Conservation (phyloP, 2,888 invertebrate genomes). For the Artemia sinica region DNA sequence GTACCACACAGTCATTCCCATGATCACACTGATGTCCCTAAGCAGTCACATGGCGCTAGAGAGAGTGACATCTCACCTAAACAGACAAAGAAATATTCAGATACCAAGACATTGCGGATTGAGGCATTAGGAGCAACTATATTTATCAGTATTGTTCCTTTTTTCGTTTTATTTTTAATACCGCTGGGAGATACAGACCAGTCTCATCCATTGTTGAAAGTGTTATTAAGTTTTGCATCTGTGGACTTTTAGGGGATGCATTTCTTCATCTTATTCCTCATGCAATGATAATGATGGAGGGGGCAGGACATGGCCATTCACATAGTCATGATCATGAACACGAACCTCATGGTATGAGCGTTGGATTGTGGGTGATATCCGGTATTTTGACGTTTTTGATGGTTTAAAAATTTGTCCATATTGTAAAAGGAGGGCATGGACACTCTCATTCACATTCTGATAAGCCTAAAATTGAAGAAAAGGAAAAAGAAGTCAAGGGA, state of each 20-base stretch:
- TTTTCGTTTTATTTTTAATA: conserved; percentile 75
- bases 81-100: conserved; percentile 19
- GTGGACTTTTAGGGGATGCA: conserved; percentile 90
- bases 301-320: conserved; percentile 36
- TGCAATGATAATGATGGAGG: conserved; percentile 45
- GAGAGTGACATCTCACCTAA: neutral
- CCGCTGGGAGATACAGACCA: conserved; percentile 71
- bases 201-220: conserved; percentile 68
- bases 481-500: conserved; percentile 20
- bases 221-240: conserved; percentile 78
- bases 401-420: conserved; percentile 77
- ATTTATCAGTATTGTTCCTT: conserved; percentile 85
- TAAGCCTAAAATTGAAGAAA: conserved; percentile 25
- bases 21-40: conserved; percentile 22
- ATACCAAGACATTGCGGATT: conserved; percentile 42
- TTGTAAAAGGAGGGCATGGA: conserved; percentile 63
- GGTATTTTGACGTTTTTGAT: conserved; percentile 81
- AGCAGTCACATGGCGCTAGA: conserved; percentile 15
- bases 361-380: conserved; percentile 81
- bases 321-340: conserved; percentile 33
- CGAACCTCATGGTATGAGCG: conserved; percentile 61
- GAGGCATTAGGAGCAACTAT: conserved; percentile 76
- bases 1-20: conserved; percentile 29
- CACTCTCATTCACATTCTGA: conserved; percentile 45
- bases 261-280: conserved; percentile 97